These are phyloP conservation scores for Halesus radiatus DNA, from an alignment of 1,140 invertebrate species.

Conservation along the genomic window DNA sequence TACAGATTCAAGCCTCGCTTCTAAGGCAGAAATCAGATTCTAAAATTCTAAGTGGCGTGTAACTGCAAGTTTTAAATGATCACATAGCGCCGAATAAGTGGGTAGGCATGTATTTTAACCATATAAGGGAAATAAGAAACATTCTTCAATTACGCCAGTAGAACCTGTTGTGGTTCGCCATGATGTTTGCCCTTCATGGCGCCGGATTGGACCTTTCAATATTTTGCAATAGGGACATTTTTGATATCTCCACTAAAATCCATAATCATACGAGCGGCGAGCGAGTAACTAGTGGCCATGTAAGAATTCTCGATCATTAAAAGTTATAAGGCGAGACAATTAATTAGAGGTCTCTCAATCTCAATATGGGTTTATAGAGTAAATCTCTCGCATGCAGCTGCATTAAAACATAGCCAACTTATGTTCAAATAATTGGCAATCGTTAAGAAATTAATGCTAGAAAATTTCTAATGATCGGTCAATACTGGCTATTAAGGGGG, in stretches of 20 bases:
- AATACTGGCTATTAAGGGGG: too few relatives aligned
- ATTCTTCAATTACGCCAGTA: background rate
- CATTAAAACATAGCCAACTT: too few relatives aligned
- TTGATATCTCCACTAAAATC: conserved; percentile 25
- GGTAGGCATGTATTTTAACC: too few relatives aligned
- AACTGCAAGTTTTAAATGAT: too few relatives aligned
- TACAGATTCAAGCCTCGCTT: too few relatives aligned
- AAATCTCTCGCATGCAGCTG: background rate
- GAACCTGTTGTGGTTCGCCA: background rate
- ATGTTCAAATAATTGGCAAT: too few relatives aligned
- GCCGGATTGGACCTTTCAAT: conserved; percentile 16
- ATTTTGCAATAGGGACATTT: conserved; percentile 30
- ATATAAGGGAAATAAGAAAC: background rate
- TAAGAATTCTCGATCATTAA: conserved; percentile 3
- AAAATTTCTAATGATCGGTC: too few relatives aligned
- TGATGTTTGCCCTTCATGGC: conserved; percentile 13
- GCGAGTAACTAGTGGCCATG: background rate
- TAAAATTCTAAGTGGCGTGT: too few relatives aligned
- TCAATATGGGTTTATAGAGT: conserved; percentile 7
- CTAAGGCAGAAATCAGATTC: too few relatives aligned
- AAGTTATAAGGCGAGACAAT: conserved; percentile 8
- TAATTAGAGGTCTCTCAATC: background rate
- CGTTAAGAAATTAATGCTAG: too few relatives aligned
- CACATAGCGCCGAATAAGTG: too few relatives aligned
- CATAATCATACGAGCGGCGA: background rate